Base-by-base conservation (phyloP, 1,140 invertebrate species). In the Aporrectodea caliginosa region DNA sequence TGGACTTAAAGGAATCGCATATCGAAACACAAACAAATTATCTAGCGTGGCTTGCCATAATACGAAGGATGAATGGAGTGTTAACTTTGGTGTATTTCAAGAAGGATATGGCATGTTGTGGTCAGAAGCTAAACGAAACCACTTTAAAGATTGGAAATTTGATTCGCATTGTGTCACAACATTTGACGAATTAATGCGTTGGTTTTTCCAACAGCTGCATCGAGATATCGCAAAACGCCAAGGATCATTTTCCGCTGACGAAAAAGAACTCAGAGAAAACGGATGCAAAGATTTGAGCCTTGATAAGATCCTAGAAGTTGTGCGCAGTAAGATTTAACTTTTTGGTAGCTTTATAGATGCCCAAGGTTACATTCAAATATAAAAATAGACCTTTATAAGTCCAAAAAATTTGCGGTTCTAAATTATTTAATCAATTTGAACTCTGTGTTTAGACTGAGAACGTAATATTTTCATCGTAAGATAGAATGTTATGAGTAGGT, bases 161-260 rank as follows among this genome's bases (percentile, higher is more conserved):
- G 43, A 6, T 6, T 6, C 22, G 43, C 43, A 58, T 22, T 58
- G 22, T 22, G 22, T 22, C 43, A 58, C 43, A 58, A 22, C 6
- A 22, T 58, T 58, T 22, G 43, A 58, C 43, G 43, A 58, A 69
- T 30, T 80, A 78, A 35, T 43, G 32, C 16, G 75, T 29, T 29
- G 79, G 32, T 31, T 69, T 16, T 27, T 80, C 75, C 35, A 27
- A 30, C 2, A n/a, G 2, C 32, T 35, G 16, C 35, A 33, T 32
- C 14, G 32, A 22, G 22, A 35, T 16, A 31, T 35, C 30, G 35
- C 35, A n/a, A 75, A 75, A 75, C 79, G 78, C 22, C 78, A 80
- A 35, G 27, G 22, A 12, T 58, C 22, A 58, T 58, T 58, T 6
- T 22, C 43, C 6, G 43, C 43, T 58, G 22, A 58, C 6, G 22